Conservation (phyloP, 2,888 invertebrate species). For the Monopis laevigella region DNA sequence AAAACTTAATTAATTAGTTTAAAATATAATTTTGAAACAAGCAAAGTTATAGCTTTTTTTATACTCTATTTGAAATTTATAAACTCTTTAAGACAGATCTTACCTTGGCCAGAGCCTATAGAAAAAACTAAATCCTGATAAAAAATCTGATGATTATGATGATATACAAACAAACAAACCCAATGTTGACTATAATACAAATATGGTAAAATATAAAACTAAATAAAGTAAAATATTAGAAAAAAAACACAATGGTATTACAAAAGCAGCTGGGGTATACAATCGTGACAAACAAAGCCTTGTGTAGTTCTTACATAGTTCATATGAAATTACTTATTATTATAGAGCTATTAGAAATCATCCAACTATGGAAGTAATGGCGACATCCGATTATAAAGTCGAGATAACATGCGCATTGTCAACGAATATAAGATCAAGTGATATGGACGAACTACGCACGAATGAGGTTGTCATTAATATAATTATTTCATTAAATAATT, state of each 20-base stretch:
- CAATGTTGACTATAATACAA: no score
- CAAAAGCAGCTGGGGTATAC: constrained; percentile 9
- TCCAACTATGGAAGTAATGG: constrained; percentile 13
- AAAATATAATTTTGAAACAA: no score
- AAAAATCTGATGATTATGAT: no score
- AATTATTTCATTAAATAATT: constrained; percentile 12
- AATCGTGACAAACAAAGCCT: constrained; percentile 17
- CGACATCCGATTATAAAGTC: constrained; percentile 14
- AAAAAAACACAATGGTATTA: constrained; percentile 12
- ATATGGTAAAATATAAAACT: no score
- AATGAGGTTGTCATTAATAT: constrained; percentile 12
- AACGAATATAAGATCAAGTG: constrained; percentile 10
- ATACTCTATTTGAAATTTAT: no score
- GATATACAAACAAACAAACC: no score
- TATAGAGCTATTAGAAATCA: constrained; percentile 15
- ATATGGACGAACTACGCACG: constrained; percentile 9
- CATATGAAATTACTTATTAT: constrained; percentile 16
- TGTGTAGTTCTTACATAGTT: constrained; percentile 9
- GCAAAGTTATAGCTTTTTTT: no score
- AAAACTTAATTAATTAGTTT: no score
- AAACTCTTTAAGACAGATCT: no score
- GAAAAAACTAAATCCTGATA: no score
- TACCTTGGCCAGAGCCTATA: no score
- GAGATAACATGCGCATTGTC: constrained; percentile 16
- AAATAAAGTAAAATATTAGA: no score